Base-by-base conservation (phyloP, 2,113 vertebrate species). In the Lepisosteus osseus region DNA sequence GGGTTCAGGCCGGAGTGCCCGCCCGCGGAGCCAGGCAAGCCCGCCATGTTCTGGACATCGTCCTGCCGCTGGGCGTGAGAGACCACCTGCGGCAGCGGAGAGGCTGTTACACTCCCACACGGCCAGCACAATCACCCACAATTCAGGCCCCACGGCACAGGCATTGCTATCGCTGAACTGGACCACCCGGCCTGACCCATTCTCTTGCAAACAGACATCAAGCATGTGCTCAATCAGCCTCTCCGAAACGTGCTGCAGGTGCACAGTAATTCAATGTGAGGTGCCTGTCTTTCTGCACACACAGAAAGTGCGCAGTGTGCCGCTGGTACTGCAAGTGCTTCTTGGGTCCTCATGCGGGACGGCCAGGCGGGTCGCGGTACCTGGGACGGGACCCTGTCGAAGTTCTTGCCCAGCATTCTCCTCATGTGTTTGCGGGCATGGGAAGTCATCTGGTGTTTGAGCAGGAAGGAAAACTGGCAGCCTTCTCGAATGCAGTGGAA, bases 381-480 rank as follows among this genome's bases (percentile, higher is more conserved):
- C 95, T 98, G 96, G 77, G 94, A 92, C 29, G 97, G 95, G 77
- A 94, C 95, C 9, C 97, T 91, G 74, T 98, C 97, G 0, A 99
- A 99, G 88, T 99, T 97, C 85, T 99, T 99, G 45, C 97, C 97
- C 81, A 99, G 91, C 97, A 98, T 98, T 87, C 97, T 93, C 61
- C 97, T 92, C 97, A 99, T 98, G 92, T 99, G 97, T 84, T 99
- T 99, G 81, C 97, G 93, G 73, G 97, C 94, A 0, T 99, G 97
- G 2, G 97, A 99, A 43, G 97, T 99, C 97, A 99, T 99, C 90
- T 99, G 97, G 88, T 99, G 97, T 87, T 99, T 99, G 70, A 99
- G 96, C 77, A 99, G 92, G 91, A 99, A 99, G 90, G 97, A 99
- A 89, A 99, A 99, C 90, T 97, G 95, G 92, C 97, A 99, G 82